Percentiles rank a stretch among this genome's conserved stretches.
Conservation (phyloP, 2,797 vertebrate genomes). For the Paratrypauchen microcephalus region DNA sequence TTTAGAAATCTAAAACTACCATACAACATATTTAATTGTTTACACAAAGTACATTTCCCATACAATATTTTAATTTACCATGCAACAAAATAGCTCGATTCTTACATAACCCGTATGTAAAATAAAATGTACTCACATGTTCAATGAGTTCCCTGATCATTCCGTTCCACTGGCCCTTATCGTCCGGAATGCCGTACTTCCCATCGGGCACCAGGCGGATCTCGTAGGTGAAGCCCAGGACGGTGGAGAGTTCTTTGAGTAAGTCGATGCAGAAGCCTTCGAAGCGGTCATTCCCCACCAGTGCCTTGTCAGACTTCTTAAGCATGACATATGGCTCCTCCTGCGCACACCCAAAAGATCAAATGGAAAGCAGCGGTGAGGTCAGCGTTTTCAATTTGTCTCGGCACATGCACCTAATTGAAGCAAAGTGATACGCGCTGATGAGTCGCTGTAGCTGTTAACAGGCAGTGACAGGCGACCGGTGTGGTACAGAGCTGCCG, state of each 20-base stretch:
- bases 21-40: no score
- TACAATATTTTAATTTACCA: background rate
- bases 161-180: constrained; percentile 98
- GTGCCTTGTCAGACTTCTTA: constrained; percentile 93
- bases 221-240: constrained; percentile 95
- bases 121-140: constrained; percentile 84
- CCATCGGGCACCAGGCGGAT: constrained; percentile 94
- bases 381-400: constrained; percentile 74
- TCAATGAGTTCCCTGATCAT: constrained; percentile 97
- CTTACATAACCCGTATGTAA: background rate
- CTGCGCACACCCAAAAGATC: constrained; percentile 75
- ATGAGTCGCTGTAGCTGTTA: constrained; percentile 67
- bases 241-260: constrained; percentile 89
- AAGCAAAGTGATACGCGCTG: constrained; percentile 68
- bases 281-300: constrained; percentile 94
- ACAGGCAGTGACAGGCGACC: constrained; percentile 65
- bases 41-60: background rate
- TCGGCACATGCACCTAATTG: constrained; percentile 68
- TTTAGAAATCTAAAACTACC: no score
- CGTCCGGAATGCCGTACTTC: constrained; percentile 94
- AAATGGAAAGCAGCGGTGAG: constrained; percentile 67
- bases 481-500: constrained; percentile 39
- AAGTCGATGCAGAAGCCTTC: constrained; percentile 98
- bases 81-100: background rate
- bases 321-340: constrained; percentile 99